Percentiles rank a stretch among this genome's conserved stretches.
phyloP scores from a whole-genome alignment of 2,113 vertebrate species.

The Spilogale gracilis region DNA sequence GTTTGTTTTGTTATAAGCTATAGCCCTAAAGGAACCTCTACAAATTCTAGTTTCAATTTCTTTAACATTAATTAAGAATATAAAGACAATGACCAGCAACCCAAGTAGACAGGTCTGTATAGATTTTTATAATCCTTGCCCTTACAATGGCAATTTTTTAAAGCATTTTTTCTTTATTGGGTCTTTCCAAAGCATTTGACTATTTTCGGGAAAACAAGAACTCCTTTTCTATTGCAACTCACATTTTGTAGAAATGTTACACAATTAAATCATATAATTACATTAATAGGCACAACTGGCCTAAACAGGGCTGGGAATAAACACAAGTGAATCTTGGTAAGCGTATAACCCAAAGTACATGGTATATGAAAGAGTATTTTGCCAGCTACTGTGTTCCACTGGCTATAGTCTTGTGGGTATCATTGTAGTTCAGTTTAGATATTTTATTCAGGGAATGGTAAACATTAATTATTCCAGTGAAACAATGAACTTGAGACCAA shows the following conservation, averaged over 20 bases:
- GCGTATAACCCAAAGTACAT: neutral
- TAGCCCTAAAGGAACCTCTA: neutral
- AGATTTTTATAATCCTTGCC: neutral
- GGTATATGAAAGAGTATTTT: neutral
- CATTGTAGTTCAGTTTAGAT: neutral
- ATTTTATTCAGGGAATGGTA: neutral
- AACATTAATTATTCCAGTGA: neutral
- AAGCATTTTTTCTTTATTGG: neutral
- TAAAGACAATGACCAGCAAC: neutral
- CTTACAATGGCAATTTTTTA: neutral
- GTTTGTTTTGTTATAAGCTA: neutral
- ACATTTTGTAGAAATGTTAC: slow-evolving; percentile 54
- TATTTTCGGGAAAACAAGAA: slow-evolving; percentile 25
- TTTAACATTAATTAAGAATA: neutral
- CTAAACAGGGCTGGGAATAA: neutral
- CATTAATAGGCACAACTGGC: neutral
- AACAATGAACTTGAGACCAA: neutral
- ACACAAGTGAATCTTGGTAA: neutral
- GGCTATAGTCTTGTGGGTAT: too few relatives aligned
- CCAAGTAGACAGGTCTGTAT: neutral
- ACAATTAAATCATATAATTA: slow-evolving; percentile 58
- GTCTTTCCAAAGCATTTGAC: slow-evolving; percentile 23
- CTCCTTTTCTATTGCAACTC: slow-evolving; percentile 20
- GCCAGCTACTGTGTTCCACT: neutral
- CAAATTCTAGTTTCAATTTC: slow-evolving; percentile 14